Percentiles rank a stretch among this genome's conserved stretches.
Evolutionary conservation across 2,113 vertebrate species (phyloP).

Genomic region (Probosciger aterrimus): DNA sequence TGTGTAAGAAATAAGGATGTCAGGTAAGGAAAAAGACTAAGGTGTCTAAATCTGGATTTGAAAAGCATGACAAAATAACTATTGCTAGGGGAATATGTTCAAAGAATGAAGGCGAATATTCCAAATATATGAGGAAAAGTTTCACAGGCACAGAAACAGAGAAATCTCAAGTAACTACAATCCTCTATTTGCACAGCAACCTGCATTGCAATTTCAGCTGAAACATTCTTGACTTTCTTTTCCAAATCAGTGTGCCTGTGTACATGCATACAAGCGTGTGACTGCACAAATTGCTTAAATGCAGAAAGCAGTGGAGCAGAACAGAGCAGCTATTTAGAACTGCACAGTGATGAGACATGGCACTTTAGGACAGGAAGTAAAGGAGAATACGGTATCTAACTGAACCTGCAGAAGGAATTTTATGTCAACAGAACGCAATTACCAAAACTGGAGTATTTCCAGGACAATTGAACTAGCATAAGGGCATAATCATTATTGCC

Average conservation of each 20-base stretch:
- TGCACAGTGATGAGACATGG: neutral
- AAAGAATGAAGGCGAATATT: neutral
- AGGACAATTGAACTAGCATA: constrained; percentile 40
- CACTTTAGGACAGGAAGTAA: constrained; percentile 48
- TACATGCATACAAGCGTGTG: neutral
- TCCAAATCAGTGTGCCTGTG: neutral
- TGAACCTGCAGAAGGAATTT: constrained; percentile 44
- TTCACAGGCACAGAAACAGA: neutral
- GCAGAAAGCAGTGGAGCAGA: constrained; percentile 19
- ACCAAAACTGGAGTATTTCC: constrained; percentile 48
- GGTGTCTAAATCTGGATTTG: neutral
- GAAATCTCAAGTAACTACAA: neutral
- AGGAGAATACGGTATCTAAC: neutral
- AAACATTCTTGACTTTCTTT: neutral
- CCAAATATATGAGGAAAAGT: neutral
- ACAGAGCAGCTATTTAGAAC: constrained; percentile 43
- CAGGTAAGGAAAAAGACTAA: neutral
- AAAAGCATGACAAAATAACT: neutral
- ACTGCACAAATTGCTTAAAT: constrained; percentile 22
- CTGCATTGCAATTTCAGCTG: neutral
- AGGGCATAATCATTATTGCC: constrained; percentile 47
- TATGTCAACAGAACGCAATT: constrained; percentile 58
- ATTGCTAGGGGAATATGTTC: neutral
- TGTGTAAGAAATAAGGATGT: neutral
- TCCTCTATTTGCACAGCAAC: neutral